Evolutionary conservation across 1,140 invertebrate genomes (phyloP), one percentile per base, ranked within the genome.

Genomic region (Geopemphigus sp.): DNA sequence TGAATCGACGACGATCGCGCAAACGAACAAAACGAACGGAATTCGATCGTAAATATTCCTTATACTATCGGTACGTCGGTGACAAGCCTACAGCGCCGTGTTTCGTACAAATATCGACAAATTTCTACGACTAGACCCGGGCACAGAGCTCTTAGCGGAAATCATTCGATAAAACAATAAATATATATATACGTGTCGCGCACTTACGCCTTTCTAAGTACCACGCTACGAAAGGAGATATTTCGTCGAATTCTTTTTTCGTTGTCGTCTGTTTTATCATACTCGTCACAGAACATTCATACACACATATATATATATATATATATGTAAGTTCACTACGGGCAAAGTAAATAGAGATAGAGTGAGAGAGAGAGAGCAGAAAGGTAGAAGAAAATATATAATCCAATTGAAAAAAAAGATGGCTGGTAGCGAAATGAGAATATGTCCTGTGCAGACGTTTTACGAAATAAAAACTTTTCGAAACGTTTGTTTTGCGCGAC

Each of bases 261-360:
- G 45, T 66, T 66, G n/a, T 8, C 8, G 32, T 39, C 32, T 50
- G 45, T 70, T 70, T 70, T 24, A 50, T 70, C 17, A 19, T 70
- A 10, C 22, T 70, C 47, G 47, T 70, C 66, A 53, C 17, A 53
- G 66, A 26, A 70, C 15, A 53, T 70, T 26, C 22, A 70, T 53
- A 53, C 45, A 26, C 66, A 70, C 24, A 39, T 39, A 39, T 39
- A 39, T 39, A 39, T 39, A 39, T 39, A 39, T 39, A 39, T 39
- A 39, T 39, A 39, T 39, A 39, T 39, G 32, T 39, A 39, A 39
- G 32, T 39, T 3, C 3, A 8, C 32, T 39, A 24, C 0, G 15
- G 66, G 15, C 45, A 70, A 53, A 26, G 47, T 70, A 70, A 68
- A 68, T 47, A 68, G 32, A n/a, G n/a, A n/a, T n/a, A n/a, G n/a